Base-by-base conservation (phyloP, 2,888 invertebrate species). In the Acanthococcus lagerstroemiae region DNA sequence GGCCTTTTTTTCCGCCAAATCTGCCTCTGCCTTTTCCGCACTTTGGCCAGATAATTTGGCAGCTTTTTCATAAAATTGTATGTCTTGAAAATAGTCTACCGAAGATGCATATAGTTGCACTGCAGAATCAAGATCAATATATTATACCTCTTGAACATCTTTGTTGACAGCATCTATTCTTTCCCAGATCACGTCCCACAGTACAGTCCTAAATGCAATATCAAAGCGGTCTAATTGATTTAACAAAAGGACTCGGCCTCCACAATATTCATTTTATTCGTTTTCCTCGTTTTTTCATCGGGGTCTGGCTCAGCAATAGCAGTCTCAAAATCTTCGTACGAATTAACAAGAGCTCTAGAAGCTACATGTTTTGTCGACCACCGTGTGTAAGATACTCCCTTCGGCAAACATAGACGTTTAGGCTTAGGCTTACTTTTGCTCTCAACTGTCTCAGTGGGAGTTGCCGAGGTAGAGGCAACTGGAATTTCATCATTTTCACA, bases 321-420 rank as follows among this genome's bases (percentile, higher is more conserved):
- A 26, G 15, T 21, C 30, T 63, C 22, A 37, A 63, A 54, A 22
- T 9, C 9, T 37, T 65, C 46, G 55, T 65, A 56, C 30, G 52
- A 19, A 30, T 26, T 46, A 22, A 26, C 45, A 21, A 65, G 30
- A 24, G 65, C 65, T 55, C 46, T 65, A 30, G 24, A 27, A 17
- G 66, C 48, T 48, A 55, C 66, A 45, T 44, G 26, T 37, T 46
- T 48, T 27, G 48, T 46, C 44, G 50, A 66, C 9, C 37, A 66
- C 21, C 57, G 56, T 46, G 57, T 57, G 21, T 27, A 25, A 46
- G 27, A 45, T 22, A 66, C 44, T 30, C 22, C 17, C 48, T 66
- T 66, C 17, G 27, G 30, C 46, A 45, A 25, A 27, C 24, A 17
- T 30, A 19, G 17, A 25, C 30, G 24, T 24, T 54, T 21, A n/a